phyloP scores from a whole-genome alignment of 2,113 vertebrate genomes.

The Indicator maculatus region DNA sequence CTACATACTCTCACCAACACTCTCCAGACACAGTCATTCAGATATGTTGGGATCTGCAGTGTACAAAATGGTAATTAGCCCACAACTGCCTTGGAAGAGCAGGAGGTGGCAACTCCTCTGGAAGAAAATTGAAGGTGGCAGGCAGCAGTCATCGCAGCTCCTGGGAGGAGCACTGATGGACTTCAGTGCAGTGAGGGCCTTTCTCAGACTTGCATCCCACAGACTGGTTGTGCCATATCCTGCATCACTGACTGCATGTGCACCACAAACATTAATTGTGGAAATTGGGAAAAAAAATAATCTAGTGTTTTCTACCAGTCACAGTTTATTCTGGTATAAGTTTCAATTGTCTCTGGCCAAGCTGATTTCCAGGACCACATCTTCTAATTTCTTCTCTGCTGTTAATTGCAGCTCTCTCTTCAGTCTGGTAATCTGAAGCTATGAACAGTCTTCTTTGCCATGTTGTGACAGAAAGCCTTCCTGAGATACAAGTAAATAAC shows the following conservation, averaged over 20 bases:
- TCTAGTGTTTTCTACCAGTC: neutral
- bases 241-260: neutral
- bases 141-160: neutral
- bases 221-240: neutral
- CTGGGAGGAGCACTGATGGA: accelerated
- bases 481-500: neutral
- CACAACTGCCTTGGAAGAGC: neutral
- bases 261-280: neutral
- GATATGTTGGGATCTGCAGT: neutral
- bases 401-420: neutral
- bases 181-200: neutral
- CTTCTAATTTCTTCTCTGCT: slow-evolving; percentile 27
- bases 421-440: neutral
- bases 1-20: neutral
- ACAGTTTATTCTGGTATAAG: slow-evolving; percentile 82
- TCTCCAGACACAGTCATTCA: neutral
- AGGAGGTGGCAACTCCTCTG: neutral
- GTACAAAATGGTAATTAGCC: neutral
- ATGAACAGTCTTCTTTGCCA: neutral
- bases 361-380: slow-evolving; percentile 85
- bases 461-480: neutral
- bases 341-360: slow-evolving; percentile 51
- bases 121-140: neutral
- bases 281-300: neutral
- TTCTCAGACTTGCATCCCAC: neutral